Base-by-base conservation (phyloP, 53 echinoderm and acorn worm species). In the Astropecten irregularis region DNA sequence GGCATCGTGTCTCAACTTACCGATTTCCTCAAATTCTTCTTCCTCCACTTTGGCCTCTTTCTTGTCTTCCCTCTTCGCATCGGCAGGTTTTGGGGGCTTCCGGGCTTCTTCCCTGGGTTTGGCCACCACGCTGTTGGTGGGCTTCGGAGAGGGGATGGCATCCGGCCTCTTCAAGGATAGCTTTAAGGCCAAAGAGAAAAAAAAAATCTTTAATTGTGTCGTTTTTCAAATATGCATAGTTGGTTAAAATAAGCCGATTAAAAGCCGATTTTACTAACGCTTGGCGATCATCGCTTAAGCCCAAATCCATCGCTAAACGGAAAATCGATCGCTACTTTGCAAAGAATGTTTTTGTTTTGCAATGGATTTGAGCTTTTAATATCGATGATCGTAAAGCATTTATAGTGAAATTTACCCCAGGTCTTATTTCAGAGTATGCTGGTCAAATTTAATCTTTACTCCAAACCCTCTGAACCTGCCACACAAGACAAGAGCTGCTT, bases 1-100 rank as follows among this genome's bases (percentile, higher is more conserved):
- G n/a, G n/a, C n/a, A n/a, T n/a, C n/a, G n/a, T n/a, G n/a, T n/a
- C n/a, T n/a, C 53, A 4, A 53, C 21, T 53, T 39, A 68, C 85
- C 38, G 14, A 85, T 85, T 65, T 86, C 85, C 27, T 60, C 76
- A 51, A 19, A 50, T 27, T 72, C 89, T 29, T 85, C 81, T 3
- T 81, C 85, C 62, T 85, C 79, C 38, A 68, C 85, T 19, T 69
- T 66, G 48, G 40, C 61, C 28, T 69, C 68, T 48, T 69, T 85
- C 25, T 68, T 68, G 25, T 69, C 70, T 19, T 72, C 62, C 37
- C 76, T 76, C 64, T 85, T 56, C 9, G 50, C 57, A 11, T 89
- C 90, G 31, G 42, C 9, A n/a, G n/a, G n/a, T 27, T 85, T 81
- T 36, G 29, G 47, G 52, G 60, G 77, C 33, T 85, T 69, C 58